Conservation (phyloP, 2,113 vertebrate genomes). For the Eupsittula cactorum region DNA sequence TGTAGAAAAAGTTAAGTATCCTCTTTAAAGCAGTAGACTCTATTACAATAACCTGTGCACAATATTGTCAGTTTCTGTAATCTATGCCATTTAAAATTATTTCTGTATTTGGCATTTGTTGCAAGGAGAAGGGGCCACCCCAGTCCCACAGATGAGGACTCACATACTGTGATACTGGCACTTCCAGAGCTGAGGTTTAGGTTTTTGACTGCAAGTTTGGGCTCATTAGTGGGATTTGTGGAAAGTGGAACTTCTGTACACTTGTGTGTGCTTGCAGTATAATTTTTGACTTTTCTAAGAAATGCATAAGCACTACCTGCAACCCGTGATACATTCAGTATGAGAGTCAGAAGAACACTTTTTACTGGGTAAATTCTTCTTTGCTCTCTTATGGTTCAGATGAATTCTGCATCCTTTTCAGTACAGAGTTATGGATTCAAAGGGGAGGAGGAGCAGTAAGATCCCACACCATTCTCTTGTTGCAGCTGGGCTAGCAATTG, state of each 20-base stretch:
- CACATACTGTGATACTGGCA: not conserved
- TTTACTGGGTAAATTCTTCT: not conserved
- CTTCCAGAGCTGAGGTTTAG: not conserved
- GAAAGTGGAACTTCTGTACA: not conserved
- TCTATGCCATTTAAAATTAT: not conserved
- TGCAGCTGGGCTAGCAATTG: not conserved
- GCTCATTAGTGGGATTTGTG: not conserved
- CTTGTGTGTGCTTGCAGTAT: not conserved
- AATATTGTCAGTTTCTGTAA: not conserved
- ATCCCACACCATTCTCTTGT: not conserved
- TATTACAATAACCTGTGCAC: not conserved
- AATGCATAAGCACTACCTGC: not conserved
- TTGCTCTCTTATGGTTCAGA: not conserved
- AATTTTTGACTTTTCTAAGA: not conserved
- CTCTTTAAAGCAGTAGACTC: not conserved
- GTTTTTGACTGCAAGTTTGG: not conserved
- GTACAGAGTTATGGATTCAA: not conserved
- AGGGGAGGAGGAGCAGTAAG: not conserved
- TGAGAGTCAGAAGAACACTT: not conserved
- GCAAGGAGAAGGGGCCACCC: not conserved
- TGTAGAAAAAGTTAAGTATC: not conserved
- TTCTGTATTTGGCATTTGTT: not conserved
- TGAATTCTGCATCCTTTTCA: not conserved
- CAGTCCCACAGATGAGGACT: not conserved
- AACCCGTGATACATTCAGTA: not conserved